These are phyloP conservation scores for Theristicus caerulescens DNA, from an alignment of 2,113 vertebrate genomes.

Conservation along the genomic window DNA sequence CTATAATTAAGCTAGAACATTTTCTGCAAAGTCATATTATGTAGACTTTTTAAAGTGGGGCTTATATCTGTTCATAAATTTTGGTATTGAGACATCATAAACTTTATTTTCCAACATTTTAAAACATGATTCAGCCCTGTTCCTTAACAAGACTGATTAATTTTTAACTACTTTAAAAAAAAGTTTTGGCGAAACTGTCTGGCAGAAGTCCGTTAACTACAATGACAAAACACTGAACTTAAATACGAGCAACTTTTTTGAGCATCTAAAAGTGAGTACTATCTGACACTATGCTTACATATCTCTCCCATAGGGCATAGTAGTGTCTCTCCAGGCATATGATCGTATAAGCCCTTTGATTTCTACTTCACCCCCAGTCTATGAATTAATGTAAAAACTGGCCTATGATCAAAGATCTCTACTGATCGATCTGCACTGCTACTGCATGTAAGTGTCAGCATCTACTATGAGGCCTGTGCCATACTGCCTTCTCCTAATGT, in stretches of 20 bases:
- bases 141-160: neutral
- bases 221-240: neutral
- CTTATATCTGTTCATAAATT: neutral
- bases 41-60: slow-evolving; percentile 8
- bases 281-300: neutral
- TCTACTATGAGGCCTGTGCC: fast-evolving
- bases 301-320: neutral
- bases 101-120: neutral
- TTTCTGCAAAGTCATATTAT: slow-evolving; percentile 47
- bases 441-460: neutral
- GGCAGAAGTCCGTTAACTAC: neutral
- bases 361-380: neutral
- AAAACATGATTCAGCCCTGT: neutral
- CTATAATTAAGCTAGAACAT: slow-evolving; percentile 67
- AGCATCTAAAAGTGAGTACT: neutral
- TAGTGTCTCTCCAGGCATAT: neutral
- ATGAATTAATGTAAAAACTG: neutral
- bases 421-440: neutral
- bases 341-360: neutral
- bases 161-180: neutral
- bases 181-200: neutral
- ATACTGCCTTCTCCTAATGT: neutral
- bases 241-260: neutral
- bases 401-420: neutral
- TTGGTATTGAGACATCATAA: neutral